Base-by-base conservation (phyloP, 2,888 invertebrate species). In the Cotesia congregata region DNA sequence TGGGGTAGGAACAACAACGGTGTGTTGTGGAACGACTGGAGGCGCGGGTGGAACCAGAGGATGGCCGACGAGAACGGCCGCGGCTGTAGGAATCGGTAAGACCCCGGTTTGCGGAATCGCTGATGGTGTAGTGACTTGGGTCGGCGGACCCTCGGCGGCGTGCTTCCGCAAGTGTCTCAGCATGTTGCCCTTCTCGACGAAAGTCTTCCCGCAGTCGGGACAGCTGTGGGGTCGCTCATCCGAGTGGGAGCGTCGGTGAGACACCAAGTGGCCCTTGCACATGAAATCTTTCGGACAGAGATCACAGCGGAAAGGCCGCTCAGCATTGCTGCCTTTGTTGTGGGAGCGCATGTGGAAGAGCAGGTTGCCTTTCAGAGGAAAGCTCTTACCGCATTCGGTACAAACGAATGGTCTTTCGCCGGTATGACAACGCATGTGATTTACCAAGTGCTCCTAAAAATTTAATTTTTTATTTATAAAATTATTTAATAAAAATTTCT, bases 281-380 rank as follows among this genome's bases (percentile, higher is more conserved):
- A 96, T 94, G 88, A 96, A 96, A 88, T 95, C 95, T 89, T 96
- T 96, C 67, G 95, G 94, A 86, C 96, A 96, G 74, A 96, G 91
- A 83, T 96, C 96, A 86, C 96, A 96, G 74, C 94, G 92, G 90
- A 94, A 95, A 1, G 93, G 93, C 76, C 93, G 90, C 81, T 93
- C 92, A 78, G 92, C 93, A 80, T 92, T 92, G 82, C 92, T 92
- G 50, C 92, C 92, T 87, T 96, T 96, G 85, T 94, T 95, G 90
- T 96, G 96, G 81, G 96, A 96, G 77, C 96, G 92, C 90, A 95
- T 95, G 88, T 96, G 96, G 91, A 96, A 96, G 81, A 96, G 91
- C 68, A 96, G 90, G 87, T 96, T 96, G 76, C 95, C 95, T 90
- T 95, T 96, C 70, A 96, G 90, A 0, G 95, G 95, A 90, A 96